Conservation (phyloP, 2,113 vertebrate species). For the Heteronetta atricapilla region DNA sequence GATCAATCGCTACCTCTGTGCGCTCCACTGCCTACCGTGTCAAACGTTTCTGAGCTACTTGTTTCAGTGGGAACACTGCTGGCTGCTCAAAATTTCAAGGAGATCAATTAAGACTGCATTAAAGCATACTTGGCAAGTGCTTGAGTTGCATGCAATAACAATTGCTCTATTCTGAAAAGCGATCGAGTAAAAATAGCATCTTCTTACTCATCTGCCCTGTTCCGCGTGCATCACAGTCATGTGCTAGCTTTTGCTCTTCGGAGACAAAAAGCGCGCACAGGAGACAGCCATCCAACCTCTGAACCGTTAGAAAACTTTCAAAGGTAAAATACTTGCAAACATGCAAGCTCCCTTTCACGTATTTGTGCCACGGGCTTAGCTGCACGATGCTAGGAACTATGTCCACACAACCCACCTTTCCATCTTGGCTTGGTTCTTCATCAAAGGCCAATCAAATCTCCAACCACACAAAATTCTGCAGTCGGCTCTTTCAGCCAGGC, state of each 20-base stretch:
- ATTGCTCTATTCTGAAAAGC: constrained; percentile 51
- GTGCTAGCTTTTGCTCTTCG: constrained; percentile 46
- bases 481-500: background rate
- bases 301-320: constrained; percentile 22
- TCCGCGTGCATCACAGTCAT: constrained; percentile 50
- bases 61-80: constrained; percentile 47
- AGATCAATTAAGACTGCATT: constrained; percentile 58
- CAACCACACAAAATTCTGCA: background rate
- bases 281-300: constrained; percentile 4
- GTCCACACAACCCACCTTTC: background rate
- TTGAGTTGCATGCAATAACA: constrained; percentile 55
- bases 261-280: constrained; percentile 39
- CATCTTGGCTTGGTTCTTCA: background rate
- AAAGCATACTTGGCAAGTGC: constrained; percentile 48
- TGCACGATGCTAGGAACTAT: background rate
- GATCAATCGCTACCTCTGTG: background rate
- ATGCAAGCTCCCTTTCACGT: background rate
- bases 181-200: constrained; percentile 43
- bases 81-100: constrained; percentile 46
- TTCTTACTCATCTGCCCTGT: constrained; percentile 56
- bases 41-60: constrained; percentile 34
- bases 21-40: background rate
- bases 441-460: background rate
- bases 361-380: background rate
- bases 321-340: background rate